phyloP scores from a whole-genome alignment of 2,113 vertebrate species.

The Raja brachyura region DNA sequence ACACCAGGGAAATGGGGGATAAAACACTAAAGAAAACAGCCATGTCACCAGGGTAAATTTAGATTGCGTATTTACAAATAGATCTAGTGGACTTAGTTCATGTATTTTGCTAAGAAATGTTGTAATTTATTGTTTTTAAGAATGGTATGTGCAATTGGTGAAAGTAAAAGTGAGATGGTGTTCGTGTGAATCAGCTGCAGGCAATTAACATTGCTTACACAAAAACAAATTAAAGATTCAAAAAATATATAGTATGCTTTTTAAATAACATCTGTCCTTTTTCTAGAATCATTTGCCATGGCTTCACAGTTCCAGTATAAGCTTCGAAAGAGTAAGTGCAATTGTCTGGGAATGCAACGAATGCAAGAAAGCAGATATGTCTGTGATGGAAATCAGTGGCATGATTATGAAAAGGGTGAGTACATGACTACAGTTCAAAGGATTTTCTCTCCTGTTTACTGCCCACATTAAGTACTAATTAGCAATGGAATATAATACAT shows the following conservation, averaged over 20 bases:
- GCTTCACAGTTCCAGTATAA: conserved; percentile 86
- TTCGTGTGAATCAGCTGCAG: not conserved
- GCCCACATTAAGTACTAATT: not conserved
- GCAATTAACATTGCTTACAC: not conserved
- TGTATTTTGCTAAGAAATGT: not conserved
- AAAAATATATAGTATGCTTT: conserved; percentile 26
- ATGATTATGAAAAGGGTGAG: conserved; percentile 98
- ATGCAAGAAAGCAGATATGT: conserved; percentile 98
- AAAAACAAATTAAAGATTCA: not conserved
- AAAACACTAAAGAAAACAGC: not conserved
- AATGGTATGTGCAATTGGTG: not conserved
- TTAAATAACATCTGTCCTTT: conserved; percentile 36
- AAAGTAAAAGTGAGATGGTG: not conserved
- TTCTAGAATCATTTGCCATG: conserved; percentile 85
- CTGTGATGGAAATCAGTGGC: conserved; percentile 96
- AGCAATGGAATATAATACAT: conserved; percentile 15
- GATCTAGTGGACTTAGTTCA: not conserved
- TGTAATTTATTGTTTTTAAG: not conserved
- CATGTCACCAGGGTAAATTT: not conserved
- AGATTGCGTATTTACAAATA: not conserved
- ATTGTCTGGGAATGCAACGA: conserved; percentile 98
- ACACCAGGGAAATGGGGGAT: not conserved
- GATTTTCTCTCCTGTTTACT: not conserved
- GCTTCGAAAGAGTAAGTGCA: conserved; percentile 91
- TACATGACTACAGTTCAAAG: conserved; percentile 39